phyloP scores from a whole-genome alignment of 2,888 invertebrate species.

The Macrosoma leucophasiata region DNA sequence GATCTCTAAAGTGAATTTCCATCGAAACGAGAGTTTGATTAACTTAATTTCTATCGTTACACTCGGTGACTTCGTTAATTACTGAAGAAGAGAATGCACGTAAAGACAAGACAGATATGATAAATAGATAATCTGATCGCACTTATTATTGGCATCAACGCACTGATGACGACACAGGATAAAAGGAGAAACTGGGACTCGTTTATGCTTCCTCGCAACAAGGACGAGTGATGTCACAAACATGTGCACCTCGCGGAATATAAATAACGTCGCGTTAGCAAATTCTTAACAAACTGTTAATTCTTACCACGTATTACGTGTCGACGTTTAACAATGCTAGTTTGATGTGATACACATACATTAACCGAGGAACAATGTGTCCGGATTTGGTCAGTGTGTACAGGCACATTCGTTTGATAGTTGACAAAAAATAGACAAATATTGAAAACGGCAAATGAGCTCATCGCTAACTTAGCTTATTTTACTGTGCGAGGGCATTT shows the following conservation, averaged over 20 bases:
- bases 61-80: conserved; percentile 33
- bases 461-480: too few species aligned
- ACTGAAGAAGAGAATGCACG: conserved; percentile 26
- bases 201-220: conserved; percentile 56
- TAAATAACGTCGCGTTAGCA: conserved; percentile 38
- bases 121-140: conserved; percentile 33
- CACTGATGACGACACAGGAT: conserved; percentile 62
- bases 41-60: conserved; percentile 34
- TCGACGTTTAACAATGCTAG: conserved; percentile 31
- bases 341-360: conserved; percentile 16
- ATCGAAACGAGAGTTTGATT: conserved; percentile 30
- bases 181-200: conserved; percentile 64
- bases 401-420: too few species aligned
- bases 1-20: too few species aligned
- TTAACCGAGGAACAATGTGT: too few species aligned
- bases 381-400: too few species aligned
- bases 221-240: conserved; percentile 67
- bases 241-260: conserved; percentile 48
- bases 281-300: conserved; percentile 40
- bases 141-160: conserved; percentile 51
- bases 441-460: too few species aligned
- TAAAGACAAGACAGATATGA: conserved; percentile 31
- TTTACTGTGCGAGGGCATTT: too few species aligned
- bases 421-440: too few species aligned
- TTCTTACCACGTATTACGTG: conserved; percentile 54